Evolutionary conservation across 1,140 invertebrate genomes (phyloP).

Genomic region (Oncopodura yosiiana): DNA sequence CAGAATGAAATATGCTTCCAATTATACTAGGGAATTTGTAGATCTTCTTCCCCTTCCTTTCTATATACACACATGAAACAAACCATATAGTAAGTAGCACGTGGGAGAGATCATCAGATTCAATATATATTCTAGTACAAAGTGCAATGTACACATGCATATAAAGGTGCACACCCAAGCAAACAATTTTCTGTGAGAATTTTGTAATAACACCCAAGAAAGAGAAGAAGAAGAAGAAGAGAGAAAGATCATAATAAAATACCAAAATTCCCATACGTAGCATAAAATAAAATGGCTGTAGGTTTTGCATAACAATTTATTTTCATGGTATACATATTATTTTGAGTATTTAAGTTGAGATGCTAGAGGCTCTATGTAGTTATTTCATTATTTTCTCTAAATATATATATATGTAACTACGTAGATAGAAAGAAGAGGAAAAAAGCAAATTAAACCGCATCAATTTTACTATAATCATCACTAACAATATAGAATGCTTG

Average conservation of each 20-base stretch:
- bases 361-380: neutral
- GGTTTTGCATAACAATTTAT: constrained; percentile 8
- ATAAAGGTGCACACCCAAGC: too few relatives aligned
- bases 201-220: too few relatives aligned
- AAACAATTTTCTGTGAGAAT: too few relatives aligned
- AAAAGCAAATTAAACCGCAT: constrained; percentile 10
- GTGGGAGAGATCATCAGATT: too few relatives aligned
- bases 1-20: constrained; percentile 17
- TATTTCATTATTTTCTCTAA: neutral
- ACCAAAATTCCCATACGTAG: constrained; percentile 16
- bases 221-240: too few relatives aligned
- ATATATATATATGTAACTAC: neutral
- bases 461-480: constrained; percentile 16
- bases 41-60: neutral
- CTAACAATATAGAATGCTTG: too few relatives aligned
- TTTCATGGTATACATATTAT: too few relatives aligned
- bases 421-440: neutral
- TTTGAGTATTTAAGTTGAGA: constrained; percentile 4
- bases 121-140: too few relatives aligned
- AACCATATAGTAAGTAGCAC: too few relatives aligned
- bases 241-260: constrained; percentile 13
- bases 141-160: too few relatives aligned
- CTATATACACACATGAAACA: constrained; percentile 1
- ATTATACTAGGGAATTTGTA: constrained; percentile 10
- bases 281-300: constrained; percentile 14